Evolutionary conservation across 2,113 vertebrate genomes (phyloP).

Genomic region (Nerophis ophidion): DNA sequence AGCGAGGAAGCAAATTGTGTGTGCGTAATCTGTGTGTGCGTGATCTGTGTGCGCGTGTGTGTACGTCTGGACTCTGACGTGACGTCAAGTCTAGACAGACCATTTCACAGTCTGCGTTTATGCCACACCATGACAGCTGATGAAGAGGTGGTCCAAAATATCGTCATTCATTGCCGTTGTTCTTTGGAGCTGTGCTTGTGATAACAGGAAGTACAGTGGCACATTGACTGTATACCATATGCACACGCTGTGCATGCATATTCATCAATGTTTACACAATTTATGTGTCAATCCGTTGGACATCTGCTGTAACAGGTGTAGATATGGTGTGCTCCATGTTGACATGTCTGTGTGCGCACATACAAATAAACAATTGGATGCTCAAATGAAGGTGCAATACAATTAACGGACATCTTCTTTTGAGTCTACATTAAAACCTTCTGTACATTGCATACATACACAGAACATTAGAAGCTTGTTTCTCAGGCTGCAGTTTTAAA

Average conservation of each 20-base stretch:
- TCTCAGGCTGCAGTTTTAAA: no score
- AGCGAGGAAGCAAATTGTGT: conserved; percentile 38
- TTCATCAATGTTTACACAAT: not conserved
- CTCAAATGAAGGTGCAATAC: no score
- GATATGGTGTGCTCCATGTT: no score
- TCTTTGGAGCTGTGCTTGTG: conserved; percentile 15
- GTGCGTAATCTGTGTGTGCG: conserved; percentile 15
- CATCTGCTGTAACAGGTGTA: no score
- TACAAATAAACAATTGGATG: no score
- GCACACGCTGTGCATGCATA: not conserved
- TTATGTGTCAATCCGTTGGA: not conserved
- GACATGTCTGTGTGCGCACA: no score
- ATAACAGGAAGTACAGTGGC: conserved; percentile 7
- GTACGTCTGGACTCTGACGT: conserved; percentile 55
- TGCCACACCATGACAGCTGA: conserved; percentile 61
- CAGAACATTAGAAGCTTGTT: no score
- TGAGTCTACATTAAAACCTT: no score
- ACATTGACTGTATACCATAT: not conserved
- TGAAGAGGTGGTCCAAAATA: conserved; percentile 54
- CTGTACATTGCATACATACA: no score
- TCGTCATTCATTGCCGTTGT: conserved; percentile 27
- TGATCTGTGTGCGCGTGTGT: conserved; percentile 25
- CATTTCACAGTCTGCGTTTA: conserved; percentile 62
- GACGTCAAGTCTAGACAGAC: conserved; percentile 70
- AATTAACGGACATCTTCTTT: no score